These are phyloP conservation scores for Epinotia brunnichana DNA, from an alignment of 2,888 invertebrate species.

Conservation along the genomic window DNA sequence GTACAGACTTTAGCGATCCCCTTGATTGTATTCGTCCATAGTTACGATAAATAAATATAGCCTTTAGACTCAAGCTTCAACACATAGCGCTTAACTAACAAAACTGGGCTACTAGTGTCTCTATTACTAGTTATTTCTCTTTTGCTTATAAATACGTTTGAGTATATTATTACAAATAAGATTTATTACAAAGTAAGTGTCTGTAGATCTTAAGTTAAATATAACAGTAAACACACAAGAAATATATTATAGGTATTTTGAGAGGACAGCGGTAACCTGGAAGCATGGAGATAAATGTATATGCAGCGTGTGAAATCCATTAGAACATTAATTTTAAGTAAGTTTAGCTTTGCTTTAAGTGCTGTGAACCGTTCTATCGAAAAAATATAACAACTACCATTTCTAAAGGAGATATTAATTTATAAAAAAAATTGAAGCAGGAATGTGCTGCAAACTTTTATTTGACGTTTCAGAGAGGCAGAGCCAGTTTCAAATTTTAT, in stretches of 20 bases:
- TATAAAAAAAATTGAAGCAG: too few species aligned
- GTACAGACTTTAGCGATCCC: background rate
- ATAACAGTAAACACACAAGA: conserved; percentile 7
- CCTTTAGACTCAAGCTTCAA: conserved; percentile 66
- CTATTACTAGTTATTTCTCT: conserved; percentile 31
- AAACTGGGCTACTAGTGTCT: conserved; percentile 74
- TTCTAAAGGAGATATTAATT: too few species aligned
- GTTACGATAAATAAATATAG: conserved; percentile 63
- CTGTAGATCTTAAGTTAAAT: conserved; percentile 16
- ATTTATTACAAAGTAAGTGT: conserved; percentile 24
- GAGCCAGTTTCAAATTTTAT: too few species aligned
- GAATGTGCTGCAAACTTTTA: too few species aligned
- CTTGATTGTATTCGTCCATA: background rate
- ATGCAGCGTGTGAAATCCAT: too few species aligned
- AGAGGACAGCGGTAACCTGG: conserved; percentile 13
- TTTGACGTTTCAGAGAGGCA: too few species aligned
- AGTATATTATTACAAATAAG: conserved; percentile 22
- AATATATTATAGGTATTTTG: background rate
- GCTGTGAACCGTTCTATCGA: too few species aligned
- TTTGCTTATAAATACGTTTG: conserved; percentile 29
- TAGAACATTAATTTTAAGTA: too few species aligned
- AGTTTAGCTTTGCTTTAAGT: too few species aligned
- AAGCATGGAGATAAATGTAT: conserved; percentile 22
- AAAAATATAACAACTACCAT: too few species aligned
- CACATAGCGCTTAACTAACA: conserved; percentile 79